Percentiles rank a stretch among this genome's conserved stretches.
Evolutionary conservation across 2,797 vertebrate species (phyloP).

Genomic region (Phyllotis vaccarum): DNA sequence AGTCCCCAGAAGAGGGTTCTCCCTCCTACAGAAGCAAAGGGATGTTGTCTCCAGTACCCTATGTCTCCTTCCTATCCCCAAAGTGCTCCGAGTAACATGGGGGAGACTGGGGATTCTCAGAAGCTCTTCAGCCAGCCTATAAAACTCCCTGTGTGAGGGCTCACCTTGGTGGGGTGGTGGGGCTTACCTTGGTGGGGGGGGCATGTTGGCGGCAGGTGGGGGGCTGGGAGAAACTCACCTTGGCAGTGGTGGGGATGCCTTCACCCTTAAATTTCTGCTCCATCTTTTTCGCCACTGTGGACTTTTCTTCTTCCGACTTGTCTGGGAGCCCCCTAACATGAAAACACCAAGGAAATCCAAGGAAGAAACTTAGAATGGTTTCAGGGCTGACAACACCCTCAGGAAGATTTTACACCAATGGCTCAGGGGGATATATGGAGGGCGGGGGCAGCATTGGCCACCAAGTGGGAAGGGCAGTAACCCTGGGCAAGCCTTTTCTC

Average conservation of each 20-base stretch:
- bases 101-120: too few species aligned
- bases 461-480: not conserved
- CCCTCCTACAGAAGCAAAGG: too few species aligned
- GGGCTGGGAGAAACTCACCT: too few species aligned
- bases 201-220: too few species aligned
- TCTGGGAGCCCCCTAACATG: slow-evolving; percentile 91
- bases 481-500: not conserved
- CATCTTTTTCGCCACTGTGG: slow-evolving; percentile 93
- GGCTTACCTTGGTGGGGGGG: too few species aligned
- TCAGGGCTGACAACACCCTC: not conserved
- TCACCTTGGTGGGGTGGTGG: slow-evolving; percentile 96
- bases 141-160: rapidly evolving
- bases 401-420: not conserved
- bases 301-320: slow-evolving; percentile 95
- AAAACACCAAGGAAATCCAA: slow-evolving; percentile 32
- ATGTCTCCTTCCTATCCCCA: not conserved
- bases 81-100: not conserved
- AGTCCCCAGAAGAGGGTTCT: not conserved
- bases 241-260: slow-evolving; percentile 97
- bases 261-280: slow-evolving; percentile 95
- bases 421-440: too few species aligned
- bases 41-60: not conserved
- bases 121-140: not conserved
- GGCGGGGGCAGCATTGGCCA: not conserved
- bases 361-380: not conserved